Evolutionary conservation across 1,140 invertebrate genomes (phyloP).

Genomic region (Brachionus plicatilis): DNA sequence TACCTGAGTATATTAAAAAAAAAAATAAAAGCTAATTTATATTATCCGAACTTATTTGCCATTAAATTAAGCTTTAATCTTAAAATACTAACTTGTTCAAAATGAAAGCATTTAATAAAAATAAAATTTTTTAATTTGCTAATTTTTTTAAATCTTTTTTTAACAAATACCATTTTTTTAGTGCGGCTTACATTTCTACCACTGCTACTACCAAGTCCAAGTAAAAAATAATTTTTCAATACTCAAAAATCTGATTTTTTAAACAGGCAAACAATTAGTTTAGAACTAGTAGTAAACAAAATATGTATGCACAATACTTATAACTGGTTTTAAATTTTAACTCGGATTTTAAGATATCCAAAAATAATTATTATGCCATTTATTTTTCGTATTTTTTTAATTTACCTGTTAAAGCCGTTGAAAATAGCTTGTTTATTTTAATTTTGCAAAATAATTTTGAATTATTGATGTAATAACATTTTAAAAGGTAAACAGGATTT

Average conservation of each 20-base stretch:
- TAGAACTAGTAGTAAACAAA: background rate
- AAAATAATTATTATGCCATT: background rate
- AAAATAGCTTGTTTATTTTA: background rate
- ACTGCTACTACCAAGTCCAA: too few relatives aligned
- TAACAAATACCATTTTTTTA: too few relatives aligned
- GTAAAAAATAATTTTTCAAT: too few relatives aligned
- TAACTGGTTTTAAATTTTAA: background rate
- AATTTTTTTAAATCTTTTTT: too few relatives aligned
- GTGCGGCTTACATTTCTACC: too few relatives aligned
- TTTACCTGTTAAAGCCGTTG: background rate
- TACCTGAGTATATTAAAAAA: background rate
- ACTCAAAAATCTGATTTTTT: background rate
- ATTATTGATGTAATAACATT: background rate
- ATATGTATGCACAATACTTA: background rate
- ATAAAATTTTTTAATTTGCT: too few relatives aligned
- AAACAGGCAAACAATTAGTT: background rate
- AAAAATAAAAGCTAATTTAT: background rate
- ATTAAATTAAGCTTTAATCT: background rate
- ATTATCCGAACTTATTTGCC: background rate
- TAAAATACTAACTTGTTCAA: background rate
- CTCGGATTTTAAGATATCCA: background rate
- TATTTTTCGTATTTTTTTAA: background rate
- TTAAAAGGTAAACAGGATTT: background rate
- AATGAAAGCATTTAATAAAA: too few relatives aligned
- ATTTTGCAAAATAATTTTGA: background rate